Conservation (phyloP, 2,113 vertebrate species). For the Phyllostomus hastatus region DNA sequence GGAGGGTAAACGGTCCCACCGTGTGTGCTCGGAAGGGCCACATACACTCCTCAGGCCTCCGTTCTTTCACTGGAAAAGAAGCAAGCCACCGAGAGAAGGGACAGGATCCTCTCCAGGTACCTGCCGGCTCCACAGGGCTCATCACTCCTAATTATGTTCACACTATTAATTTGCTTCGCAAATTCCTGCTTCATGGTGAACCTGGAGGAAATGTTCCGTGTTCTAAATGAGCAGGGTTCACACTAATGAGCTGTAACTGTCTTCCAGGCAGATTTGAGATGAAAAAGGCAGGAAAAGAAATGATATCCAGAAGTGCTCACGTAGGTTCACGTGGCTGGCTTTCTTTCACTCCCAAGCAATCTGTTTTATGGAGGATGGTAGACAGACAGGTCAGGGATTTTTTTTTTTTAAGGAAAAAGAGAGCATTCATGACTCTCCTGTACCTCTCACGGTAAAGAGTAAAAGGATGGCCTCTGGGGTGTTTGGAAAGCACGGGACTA, state of each 20-base stretch:
- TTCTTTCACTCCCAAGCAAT: not conserved
- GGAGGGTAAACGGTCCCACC: not conserved
- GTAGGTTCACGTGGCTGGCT: fast-evolving
- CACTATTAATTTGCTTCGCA: not conserved
- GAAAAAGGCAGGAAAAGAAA: not conserved
- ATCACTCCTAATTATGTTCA: not conserved
- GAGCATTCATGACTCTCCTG: not conserved
- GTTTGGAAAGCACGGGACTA: not conserved
- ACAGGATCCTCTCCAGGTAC: not conserved
- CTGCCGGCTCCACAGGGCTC: not conserved
- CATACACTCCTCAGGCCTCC: not conserved
- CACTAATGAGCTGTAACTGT: conserved; percentile 15
- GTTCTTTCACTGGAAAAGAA: not conserved
- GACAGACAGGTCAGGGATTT: not conserved
- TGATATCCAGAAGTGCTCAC: not conserved
- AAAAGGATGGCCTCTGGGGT: not conserved
- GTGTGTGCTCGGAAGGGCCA: not conserved
- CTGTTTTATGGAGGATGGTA: not conserved
- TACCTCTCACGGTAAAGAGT: not conserved
- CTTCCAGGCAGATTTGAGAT: conserved; percentile 30
- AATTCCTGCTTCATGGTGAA: not conserved
- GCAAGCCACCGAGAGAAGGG: not conserved
- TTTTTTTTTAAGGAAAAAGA: not conserved
- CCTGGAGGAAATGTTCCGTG: not conserved
- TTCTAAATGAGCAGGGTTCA: not conserved